Conservation (phyloP, 1,140 invertebrate species). For the Aphidius ervi region DNA sequence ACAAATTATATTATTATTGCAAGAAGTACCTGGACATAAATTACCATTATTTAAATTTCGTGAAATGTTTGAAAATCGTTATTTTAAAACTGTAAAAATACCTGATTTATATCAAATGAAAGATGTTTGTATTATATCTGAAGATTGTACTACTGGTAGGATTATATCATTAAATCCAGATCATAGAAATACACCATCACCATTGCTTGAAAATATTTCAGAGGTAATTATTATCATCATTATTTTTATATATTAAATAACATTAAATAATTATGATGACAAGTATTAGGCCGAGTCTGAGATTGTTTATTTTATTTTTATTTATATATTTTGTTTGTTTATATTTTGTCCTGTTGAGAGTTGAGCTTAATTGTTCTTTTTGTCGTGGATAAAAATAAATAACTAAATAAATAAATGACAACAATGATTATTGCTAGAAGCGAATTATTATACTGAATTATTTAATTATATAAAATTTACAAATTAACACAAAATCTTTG, state of each 20-base stretch:
- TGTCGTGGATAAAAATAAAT: slow-evolving; percentile 16
- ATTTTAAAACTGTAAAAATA: slow-evolving; percentile 71
- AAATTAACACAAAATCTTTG: not conserved
- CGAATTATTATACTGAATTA: slow-evolving; percentile 36
- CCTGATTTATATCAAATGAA: slow-evolving; percentile 78
- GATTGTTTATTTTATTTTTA: slow-evolving; percentile 7
- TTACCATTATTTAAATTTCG: slow-evolving; percentile 82
- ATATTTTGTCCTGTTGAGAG: slow-evolving; percentile 24
- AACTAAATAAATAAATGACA: not conserved
- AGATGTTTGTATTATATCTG: slow-evolving; percentile 71
- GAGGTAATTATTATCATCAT: slow-evolving; percentile 37
- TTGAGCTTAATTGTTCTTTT: slow-evolving; percentile 41
- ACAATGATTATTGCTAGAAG: slow-evolving; percentile 41
- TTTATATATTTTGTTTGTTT: no score
- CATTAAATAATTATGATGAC: slow-evolving; percentile 24
- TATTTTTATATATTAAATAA: not conserved
- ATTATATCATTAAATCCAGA: slow-evolving; percentile 64
- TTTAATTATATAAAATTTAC: not conserved
- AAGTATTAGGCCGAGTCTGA: slow-evolving; percentile 40
- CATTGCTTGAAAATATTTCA: slow-evolving; percentile 45
- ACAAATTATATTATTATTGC: slow-evolving; percentile 60
- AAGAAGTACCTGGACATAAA: slow-evolving; percentile 70
- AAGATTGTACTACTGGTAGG: slow-evolving; percentile 66
- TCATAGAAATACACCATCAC: slow-evolving; percentile 56
- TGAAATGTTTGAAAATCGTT: slow-evolving; percentile 79